Evolutionary conservation across 92 coral and sea anemone species (phyloP).

Genomic region (Nematostella vectensis): DNA sequence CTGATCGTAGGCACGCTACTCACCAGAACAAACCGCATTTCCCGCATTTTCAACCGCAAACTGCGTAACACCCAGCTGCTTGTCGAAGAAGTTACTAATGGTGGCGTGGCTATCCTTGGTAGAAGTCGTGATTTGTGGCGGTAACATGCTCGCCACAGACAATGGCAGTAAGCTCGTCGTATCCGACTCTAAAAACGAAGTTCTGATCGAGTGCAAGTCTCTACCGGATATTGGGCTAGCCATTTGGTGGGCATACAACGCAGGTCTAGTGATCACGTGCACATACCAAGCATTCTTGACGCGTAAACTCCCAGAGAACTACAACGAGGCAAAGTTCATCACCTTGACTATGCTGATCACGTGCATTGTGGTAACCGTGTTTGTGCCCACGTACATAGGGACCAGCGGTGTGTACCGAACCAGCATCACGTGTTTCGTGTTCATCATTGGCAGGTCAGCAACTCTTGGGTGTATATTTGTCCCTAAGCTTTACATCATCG

Average conservation of each 20-base stretch:
- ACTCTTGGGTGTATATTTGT: slow-evolving; percentile 81
- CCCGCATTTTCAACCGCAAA: slow-evolving; percentile 76
- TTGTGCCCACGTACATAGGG: slow-evolving; percentile 73
- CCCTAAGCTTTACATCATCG: slow-evolving; percentile 77
- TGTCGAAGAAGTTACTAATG: slow-evolving; percentile 62
- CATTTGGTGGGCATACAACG: slow-evolving; percentile 77
- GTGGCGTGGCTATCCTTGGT: slow-evolving; percentile 47
- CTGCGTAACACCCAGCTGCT: slow-evolving; percentile 55
- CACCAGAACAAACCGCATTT: slow-evolving; percentile 79
- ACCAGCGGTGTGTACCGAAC: slow-evolving; percentile 71
- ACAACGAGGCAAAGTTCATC: slow-evolving; percentile 92
- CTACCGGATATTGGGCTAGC: slow-evolving; percentile 53
- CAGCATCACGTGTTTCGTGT: slow-evolving; percentile 67
- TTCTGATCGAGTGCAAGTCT: slow-evolving; percentile 46
- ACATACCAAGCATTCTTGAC: slow-evolving; percentile 89
- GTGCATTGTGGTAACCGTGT: slow-evolving; percentile 70
- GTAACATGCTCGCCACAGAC: slow-evolving; percentile 24
- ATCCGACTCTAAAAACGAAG: slow-evolving; percentile 56
- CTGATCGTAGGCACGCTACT: slow-evolving; percentile 78
- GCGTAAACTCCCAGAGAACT: slow-evolving; percentile 86
- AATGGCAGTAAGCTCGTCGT: slow-evolving; percentile 48
- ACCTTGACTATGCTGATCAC: slow-evolving; percentile 81
- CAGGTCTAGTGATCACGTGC: slow-evolving; percentile 68
- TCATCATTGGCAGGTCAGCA: slow-evolving; percentile 58
- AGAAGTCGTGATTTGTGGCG: slow-evolving; percentile 45